Evolutionary conservation across 2,888 invertebrate species (phyloP).

Genomic region (Phrixothrix hirtus): DNA sequence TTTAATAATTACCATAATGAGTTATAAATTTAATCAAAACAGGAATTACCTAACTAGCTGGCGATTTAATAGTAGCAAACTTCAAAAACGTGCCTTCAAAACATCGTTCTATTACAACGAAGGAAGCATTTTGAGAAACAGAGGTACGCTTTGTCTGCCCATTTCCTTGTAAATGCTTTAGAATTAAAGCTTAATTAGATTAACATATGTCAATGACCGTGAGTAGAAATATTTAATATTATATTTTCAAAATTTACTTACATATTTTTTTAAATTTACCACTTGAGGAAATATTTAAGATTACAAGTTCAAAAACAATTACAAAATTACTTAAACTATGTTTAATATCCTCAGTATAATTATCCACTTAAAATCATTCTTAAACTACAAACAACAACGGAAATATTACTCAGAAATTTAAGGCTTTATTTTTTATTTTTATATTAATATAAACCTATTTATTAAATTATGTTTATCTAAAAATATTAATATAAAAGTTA

Average conservation of each 20-base stretch:
- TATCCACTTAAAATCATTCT: conserved; percentile 24
- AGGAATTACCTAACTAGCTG: too few relatives aligned
- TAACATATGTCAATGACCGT: conserved; percentile 16
- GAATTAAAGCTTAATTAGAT: conserved; percentile 5
- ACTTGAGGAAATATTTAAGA: conserved; percentile 9
- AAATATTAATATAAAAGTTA: too few relatives aligned
- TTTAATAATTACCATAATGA: too few relatives aligned
- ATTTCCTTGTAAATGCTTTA: conserved; percentile 2
- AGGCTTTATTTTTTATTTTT: background rate
- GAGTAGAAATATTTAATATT: background rate
- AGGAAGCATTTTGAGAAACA: background rate
- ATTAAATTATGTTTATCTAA: too few relatives aligned
- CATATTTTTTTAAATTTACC: too few relatives aligned
- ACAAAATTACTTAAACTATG: conserved; percentile 19
- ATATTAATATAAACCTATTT: too few relatives aligned
- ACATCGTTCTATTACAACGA: background rate
- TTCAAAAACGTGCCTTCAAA: background rate
- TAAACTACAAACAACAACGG: conserved; percentile 19
- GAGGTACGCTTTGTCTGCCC: background rate
- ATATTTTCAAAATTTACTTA: background rate
- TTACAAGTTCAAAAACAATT: conserved; percentile 13
- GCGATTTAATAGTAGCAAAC: background rate
- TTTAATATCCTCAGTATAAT: conserved; percentile 20
- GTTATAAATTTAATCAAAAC: too few relatives aligned
- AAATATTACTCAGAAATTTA: conserved; percentile 7